A percentile compares a stretch with the other conserved stretches of the same genome.
These are phyloP conservation scores for Chiloscyllium plagiosum DNA, from an alignment of 2,113 vertebrate species.

Conservation along the genomic window DNA sequence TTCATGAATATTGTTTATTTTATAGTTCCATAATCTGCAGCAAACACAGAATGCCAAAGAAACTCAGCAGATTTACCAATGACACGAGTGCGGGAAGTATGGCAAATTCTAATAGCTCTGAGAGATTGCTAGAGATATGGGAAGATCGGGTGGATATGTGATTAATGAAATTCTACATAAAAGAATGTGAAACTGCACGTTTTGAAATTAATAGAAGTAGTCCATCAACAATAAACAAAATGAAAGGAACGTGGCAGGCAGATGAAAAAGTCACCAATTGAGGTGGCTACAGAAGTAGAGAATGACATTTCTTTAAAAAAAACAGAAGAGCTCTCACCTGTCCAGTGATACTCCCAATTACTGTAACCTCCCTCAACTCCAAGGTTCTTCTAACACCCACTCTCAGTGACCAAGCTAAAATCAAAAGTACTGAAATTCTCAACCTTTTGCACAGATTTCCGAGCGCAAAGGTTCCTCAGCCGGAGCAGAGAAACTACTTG, in stretches of 20 bases:
- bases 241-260: neutral
- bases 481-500: conserved; percentile 41
- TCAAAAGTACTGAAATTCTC: neutral
- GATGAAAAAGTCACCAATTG: neutral
- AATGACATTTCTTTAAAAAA: neutral
- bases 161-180: too few relatives aligned
- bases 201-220: neutral
- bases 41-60: too few relatives aligned
- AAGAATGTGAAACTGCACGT: too few relatives aligned
- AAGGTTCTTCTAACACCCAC: neutral
- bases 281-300: neutral
- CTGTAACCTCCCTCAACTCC: too few relatives aligned
- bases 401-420: neutral
- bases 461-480: conserved; percentile 39
- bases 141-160: too few relatives aligned
- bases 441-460: conserved; percentile 39
- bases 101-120: too few relatives aligned
- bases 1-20: too few relatives aligned
- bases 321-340: neutral
- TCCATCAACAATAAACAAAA: neutral
- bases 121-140: too few relatives aligned
- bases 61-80: too few relatives aligned
- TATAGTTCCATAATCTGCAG: too few relatives aligned
- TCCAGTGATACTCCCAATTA: too few relatives aligned
- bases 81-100: too few relatives aligned